These are phyloP conservation scores for Chiloscyllium punctatum DNA, from an alignment of 2,797 vertebrate genomes.

Conservation along the genomic window DNA sequence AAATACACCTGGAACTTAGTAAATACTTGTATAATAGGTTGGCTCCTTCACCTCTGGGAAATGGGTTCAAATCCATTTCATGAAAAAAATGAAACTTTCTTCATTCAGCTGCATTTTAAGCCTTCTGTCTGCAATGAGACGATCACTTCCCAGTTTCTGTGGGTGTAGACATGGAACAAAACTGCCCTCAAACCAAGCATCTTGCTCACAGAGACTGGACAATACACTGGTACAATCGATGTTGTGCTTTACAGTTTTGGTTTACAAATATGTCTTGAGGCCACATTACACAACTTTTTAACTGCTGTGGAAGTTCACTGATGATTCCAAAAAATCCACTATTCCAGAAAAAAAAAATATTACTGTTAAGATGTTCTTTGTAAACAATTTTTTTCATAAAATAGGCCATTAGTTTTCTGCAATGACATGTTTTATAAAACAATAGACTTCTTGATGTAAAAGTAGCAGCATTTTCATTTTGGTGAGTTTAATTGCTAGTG, in stretches of 20 bases:
- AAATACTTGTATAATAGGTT: neutral
- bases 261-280: neutral
- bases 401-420: neutral
- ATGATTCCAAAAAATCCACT: neutral
- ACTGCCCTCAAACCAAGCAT: neutral
- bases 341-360: neutral
- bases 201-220: neutral
- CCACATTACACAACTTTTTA: neutral
- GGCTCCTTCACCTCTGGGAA: neutral
- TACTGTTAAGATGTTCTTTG: neutral
- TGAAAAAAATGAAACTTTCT: neutral
- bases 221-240: neutral
- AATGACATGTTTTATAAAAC: neutral
- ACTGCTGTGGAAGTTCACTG: neutral
- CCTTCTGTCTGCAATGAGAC: neutral
- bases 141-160: neutral
- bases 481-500: neutral
- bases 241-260: neutral
- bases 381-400: neutral
- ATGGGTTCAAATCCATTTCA: constrained; percentile 2
- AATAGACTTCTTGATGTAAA: neutral
- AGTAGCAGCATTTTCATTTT: neutral
- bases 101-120: neutral
- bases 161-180: neutral
- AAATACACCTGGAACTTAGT: constrained; percentile 21